These are phyloP conservation scores for Aspidapion aeneum DNA, from an alignment of 2,888 invertebrate genomes.

Conservation along the genomic window DNA sequence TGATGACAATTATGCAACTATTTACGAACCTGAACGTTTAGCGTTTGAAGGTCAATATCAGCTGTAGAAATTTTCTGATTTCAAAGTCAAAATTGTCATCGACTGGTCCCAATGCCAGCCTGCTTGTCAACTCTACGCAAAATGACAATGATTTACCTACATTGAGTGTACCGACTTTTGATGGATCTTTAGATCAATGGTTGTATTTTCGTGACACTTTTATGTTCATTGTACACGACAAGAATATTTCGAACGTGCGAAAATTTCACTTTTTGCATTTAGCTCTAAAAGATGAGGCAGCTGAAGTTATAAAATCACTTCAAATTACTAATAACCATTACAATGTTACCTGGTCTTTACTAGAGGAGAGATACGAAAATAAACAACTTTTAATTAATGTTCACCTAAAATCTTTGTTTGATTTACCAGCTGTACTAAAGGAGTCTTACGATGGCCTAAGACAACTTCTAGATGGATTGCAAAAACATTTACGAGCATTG, in stretches of 20 bases:
- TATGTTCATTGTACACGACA: slow-evolving; percentile 1
- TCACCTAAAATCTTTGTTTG: slow-evolving; percentile 20
- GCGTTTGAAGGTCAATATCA: too few relatives aligned
- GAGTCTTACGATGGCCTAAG: slow-evolving; percentile 13
- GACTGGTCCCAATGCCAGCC: too few relatives aligned
- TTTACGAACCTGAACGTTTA: too few relatives aligned
- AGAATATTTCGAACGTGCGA: slow-evolving; percentile 10
- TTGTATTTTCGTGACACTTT: neutral
- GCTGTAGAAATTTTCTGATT: too few relatives aligned
- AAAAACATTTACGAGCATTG: slow-evolving; percentile 15
- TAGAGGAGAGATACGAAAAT: slow-evolving; percentile 21
- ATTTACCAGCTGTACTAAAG: slow-evolving; percentile 13
- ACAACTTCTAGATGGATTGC: too few relatives aligned
- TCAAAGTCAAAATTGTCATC: too few relatives aligned
- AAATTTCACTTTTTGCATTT: slow-evolving; percentile 20
- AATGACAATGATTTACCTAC: too few relatives aligned
- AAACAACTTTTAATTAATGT: slow-evolving; percentile 16
- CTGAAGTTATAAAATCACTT: slow-evolving; percentile 10
- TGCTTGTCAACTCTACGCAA: too few relatives aligned
- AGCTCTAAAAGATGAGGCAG: slow-evolving; percentile 16
- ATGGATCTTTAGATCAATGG: neutral
- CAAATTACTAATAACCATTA: slow-evolving; percentile 18
- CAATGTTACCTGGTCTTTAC: slow-evolving; percentile 16
- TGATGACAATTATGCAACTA: too few relatives aligned
- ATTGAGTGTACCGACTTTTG: neutral